phyloP scores from a whole-genome alignment of 1,140 invertebrate species.

The Cydia amplana region DNA sequence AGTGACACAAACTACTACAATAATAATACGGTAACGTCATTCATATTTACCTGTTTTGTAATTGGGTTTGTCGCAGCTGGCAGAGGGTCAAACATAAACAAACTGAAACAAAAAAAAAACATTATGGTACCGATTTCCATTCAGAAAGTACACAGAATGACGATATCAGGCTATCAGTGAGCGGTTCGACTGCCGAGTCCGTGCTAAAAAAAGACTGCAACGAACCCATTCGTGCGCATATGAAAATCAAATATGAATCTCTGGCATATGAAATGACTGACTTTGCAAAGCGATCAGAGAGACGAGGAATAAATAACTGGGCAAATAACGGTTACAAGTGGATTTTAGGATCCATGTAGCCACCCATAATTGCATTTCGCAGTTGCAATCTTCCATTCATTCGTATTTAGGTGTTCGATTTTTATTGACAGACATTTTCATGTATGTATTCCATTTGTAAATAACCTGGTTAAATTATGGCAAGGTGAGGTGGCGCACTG shows the following conservation, averaged over 20 bases:
- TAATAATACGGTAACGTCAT: background rate
- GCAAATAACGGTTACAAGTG: background rate
- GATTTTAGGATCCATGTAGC: background rate
- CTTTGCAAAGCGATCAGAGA: background rate
- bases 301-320: background rate
- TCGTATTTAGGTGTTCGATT: background rate
- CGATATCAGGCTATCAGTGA: constrained; percentile 16
- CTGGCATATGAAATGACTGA: background rate
- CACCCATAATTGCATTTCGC: too few species aligned
- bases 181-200: background rate
- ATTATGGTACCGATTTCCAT: constrained; percentile 4
- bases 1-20: background rate
- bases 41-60: background rate
- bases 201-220: constrained; percentile 6
- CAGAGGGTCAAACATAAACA: background rate
- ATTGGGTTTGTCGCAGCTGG: background rate
- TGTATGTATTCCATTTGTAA: too few species aligned
- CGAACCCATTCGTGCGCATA: constrained; percentile 2
- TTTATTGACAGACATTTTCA: too few species aligned
- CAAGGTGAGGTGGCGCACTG: too few species aligned
- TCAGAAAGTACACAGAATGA: constrained; percentile 8
- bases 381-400: background rate
- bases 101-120: constrained; percentile 4
- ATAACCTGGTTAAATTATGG: too few species aligned
- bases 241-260: constrained; percentile 16